Evolutionary conservation across 2,113 vertebrate genomes (phyloP).

Genomic region (Galeopterus variegatus): DNA sequence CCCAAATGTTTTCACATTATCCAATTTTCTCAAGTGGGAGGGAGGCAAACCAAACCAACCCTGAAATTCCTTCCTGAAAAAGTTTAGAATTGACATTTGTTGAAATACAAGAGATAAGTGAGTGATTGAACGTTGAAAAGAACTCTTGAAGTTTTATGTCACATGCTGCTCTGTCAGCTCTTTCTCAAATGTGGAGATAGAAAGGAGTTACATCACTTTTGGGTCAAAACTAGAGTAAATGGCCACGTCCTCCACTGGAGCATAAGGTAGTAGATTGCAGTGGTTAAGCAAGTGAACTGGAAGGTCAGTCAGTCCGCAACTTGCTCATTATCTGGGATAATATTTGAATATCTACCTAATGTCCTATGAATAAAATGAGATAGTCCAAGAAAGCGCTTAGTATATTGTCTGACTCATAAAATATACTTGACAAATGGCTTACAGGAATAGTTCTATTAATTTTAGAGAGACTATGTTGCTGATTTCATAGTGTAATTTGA

Average conservation of each 20-base stretch:
- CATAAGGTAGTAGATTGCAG: neutral
- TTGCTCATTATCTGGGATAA: neutral
- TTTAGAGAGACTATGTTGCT: neutral
- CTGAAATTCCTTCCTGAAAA: neutral
- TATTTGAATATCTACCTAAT: neutral
- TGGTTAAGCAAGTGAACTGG: neutral
- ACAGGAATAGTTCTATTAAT: neutral
- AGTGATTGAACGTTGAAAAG: constrained; percentile 1
- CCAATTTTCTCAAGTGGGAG: neutral
- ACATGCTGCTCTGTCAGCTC: neutral
- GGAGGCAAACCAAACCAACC: neutral
- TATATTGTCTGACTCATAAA: neutral
- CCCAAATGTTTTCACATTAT: neutral
- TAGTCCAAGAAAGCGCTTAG: neutral
- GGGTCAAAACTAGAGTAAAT: neutral
- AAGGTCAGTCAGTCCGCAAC: neutral
- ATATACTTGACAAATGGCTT: neutral
- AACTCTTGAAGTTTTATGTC: neutral
- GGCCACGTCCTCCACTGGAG: neutral
- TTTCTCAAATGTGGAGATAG: neutral
- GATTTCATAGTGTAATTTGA: neutral
- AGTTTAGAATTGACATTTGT: neutral
- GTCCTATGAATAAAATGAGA: neutral
- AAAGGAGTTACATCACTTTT: neutral
- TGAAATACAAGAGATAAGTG: neutral